Evolutionary conservation across 2,888 invertebrate genomes (phyloP).

Genomic region (Habrosyne pyritoides): DNA sequence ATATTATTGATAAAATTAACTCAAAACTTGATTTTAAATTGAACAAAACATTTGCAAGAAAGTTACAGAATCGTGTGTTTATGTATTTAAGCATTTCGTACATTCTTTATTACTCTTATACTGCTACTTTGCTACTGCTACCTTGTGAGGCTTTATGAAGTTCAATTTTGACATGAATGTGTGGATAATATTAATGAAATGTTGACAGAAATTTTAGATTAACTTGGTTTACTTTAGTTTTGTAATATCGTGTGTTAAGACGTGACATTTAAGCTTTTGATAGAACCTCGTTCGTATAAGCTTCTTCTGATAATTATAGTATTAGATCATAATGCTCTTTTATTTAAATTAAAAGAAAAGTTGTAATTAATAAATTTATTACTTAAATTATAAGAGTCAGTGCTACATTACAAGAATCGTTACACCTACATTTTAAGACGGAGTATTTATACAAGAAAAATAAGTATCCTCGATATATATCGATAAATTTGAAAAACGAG

Average conservation of each 20-base stretch:
- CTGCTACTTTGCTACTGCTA: no score
- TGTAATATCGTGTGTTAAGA: constrained; percentile 54
- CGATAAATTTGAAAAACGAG: background rate
- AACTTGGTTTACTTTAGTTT: constrained; percentile 66
- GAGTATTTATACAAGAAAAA: background rate
- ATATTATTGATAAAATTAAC: background rate
- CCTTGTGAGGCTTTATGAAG: no score
- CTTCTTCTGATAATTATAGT: constrained; percentile 59
- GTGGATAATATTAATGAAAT: constrained; percentile 28
- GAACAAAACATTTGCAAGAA: no score
- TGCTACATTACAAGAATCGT: background rate
- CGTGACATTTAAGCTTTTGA: constrained; percentile 62
- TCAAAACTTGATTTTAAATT: background rate
- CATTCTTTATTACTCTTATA: background rate
- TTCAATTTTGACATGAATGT: constrained; percentile 17
- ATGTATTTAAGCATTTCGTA: background rate
- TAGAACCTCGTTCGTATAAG: constrained; percentile 58
- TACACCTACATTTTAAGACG: background rate
- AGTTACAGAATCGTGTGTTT: background rate
- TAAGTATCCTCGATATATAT: background rate
- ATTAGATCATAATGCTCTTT: constrained; percentile 28
- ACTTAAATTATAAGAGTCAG: background rate
- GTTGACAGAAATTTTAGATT: constrained; percentile 53
- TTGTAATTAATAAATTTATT: background rate
- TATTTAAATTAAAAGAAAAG: constrained; percentile 19